Percentiles rank a stretch among this genome's conserved stretches.
These are phyloP conservation scores for Desmodus rotundus DNA, from an alignment of 2,113 vertebrate genomes.

Conservation along the genomic window DNA sequence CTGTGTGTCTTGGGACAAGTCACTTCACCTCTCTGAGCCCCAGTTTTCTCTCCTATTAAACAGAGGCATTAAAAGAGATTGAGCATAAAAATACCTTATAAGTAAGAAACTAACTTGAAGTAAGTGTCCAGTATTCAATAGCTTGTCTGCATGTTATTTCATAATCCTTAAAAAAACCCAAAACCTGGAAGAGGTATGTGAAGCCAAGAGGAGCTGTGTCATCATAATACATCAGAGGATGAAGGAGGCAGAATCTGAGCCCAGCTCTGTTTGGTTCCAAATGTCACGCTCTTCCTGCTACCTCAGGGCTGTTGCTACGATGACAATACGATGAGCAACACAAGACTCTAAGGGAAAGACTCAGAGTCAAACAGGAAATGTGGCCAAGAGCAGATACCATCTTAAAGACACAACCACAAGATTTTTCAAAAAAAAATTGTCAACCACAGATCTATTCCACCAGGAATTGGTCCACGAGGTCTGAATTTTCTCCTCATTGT, in stretches of 20 bases:
- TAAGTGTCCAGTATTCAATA: background rate
- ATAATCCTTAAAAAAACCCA: background rate
- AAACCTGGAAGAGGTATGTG: background rate
- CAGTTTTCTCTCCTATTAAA: background rate
- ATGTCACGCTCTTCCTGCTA: background rate
- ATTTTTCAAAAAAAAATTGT: background rate
- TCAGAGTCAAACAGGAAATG: background rate
- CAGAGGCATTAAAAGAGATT: background rate
- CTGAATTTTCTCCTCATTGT: background rate
- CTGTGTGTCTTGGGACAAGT: background rate
- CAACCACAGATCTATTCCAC: background rate
- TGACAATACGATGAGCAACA: background rate
- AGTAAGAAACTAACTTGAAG: background rate
- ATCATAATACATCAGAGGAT: rapidly evolving
- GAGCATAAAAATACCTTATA: background rate
- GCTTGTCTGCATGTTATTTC: background rate
- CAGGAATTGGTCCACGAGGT: background rate
- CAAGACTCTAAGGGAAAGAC: background rate
- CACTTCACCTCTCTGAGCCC: background rate
- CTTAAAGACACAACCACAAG: background rate
- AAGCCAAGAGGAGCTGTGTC: background rate
- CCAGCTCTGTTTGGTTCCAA: background rate
- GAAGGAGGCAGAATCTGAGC: background rate
- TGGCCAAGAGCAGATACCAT: background rate
- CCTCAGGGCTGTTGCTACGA: background rate